Base-by-base conservation (phyloP, 2,113 vertebrate genomes). In the Xenopus borealis region DNA sequence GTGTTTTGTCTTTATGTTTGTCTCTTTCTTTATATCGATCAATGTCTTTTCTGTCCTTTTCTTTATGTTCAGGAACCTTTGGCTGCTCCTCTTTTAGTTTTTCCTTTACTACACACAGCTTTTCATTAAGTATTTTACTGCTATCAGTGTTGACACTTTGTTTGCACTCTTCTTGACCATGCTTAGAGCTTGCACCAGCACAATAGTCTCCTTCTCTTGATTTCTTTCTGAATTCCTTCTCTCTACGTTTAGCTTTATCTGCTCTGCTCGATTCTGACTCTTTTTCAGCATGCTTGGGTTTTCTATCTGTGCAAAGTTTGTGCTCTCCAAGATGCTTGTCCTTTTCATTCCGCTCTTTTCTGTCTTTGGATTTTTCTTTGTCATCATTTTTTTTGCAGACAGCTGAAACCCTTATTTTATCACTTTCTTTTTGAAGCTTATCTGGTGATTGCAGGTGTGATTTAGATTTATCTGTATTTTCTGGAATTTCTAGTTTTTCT, bases 21-120 rank as follows among this genome's bases (percentile, higher is more conserved):
- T 96, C 93, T 79, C 93, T 86, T 79, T 97, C 94, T 83, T 94
- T 93, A 75, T 98, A 95, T 78, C 94, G 82, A 40, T 99, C 97
- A 9, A 86, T 91, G 78, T 98, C 95, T 59, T 88, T 81, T 64
- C 94, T 91, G 80, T 98, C 96, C 81, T 94, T 98, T 79, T 98
- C 91, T 85, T 87, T 91, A 53, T 88, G 88, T 70, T 93, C 97
- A 14, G 92, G 87, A 55, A 88, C 94, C 87, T 91, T 96, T 72
- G 88, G 81, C 10, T 87, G 85, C 14, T 98, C 97, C 71, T 98
- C 97, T 85, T 94, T 99, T n/a, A 89, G 65, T 85, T 95, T 93
- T 73, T 93, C 92, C 83, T 88, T 99, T 50, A 85, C 50, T 16
- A 88, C 90, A 0, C 86, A 65, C 7, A 83, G 78, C 86, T 94